phyloP scores from a whole-genome alignment of 2,888 invertebrate species.

The Drosophila monieri region DNA sequence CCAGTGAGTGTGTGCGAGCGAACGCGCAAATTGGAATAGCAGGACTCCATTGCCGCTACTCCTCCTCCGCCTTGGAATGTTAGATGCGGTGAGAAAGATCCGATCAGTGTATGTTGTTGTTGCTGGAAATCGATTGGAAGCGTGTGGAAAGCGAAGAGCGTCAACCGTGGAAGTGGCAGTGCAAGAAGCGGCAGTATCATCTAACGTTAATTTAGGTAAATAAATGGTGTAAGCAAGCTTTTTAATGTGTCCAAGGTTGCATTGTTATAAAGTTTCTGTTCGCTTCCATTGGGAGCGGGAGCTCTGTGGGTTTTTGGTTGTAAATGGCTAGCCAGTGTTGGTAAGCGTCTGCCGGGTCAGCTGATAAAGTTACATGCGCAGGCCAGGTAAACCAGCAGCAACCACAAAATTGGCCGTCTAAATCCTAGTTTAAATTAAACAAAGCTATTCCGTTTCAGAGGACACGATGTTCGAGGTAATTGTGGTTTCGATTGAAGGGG shows the following conservation, averaged over 20 bases:
- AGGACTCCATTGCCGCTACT: constrained; percentile 26
- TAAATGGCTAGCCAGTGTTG: constrained; percentile 58
- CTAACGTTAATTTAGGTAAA: constrained; percentile 75
- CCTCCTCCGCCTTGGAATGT: constrained; percentile 82
- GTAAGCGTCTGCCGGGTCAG: constrained; percentile 49
- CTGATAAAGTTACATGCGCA: constrained; percentile 61
- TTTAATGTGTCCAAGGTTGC: constrained; percentile 18
- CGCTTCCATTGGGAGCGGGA: constrained; percentile 1
- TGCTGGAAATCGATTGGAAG: constrained; percentile 76
- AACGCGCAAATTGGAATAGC: constrained; percentile 32
- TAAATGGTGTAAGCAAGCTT: constrained; percentile 4
- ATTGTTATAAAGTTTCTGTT: constrained; percentile 15
- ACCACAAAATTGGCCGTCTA: constrained; percentile 4
- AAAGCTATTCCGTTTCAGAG: too few relatives aligned
- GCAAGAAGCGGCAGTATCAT: constrained; percentile 68
- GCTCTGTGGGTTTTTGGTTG: constrained; percentile 46
- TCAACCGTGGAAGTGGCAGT: constrained; percentile 66
- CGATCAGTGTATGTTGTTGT: constrained; percentile 81
- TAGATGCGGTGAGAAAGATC: constrained; percentile 83
- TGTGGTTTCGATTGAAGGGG: not conserved
- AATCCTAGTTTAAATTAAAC: constrained; percentile 13
- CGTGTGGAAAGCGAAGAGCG: constrained; percentile 46
- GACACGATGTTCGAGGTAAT: not conserved
- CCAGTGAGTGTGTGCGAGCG: constrained; percentile 37
- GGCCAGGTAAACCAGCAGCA: constrained; percentile 21